Evolutionary conservation across 1,140 invertebrate genomes (phyloP).

Genomic region (Rhagoletis zephyria): DNA sequence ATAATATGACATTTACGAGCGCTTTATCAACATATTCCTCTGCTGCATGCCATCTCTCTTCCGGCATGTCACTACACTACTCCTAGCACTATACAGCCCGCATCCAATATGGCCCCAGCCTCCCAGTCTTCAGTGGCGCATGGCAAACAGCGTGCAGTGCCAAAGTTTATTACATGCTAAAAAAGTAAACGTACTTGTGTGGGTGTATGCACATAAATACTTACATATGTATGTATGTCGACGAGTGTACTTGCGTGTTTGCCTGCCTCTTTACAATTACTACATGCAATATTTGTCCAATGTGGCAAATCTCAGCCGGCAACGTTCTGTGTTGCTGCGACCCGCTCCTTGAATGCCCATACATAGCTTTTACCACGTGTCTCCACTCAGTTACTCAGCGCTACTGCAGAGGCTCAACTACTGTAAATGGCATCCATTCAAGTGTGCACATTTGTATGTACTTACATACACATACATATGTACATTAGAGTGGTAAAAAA

Average conservation of each 20-base stretch:
- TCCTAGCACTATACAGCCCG: background rate
- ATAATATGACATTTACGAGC: constrained; percentile 44
- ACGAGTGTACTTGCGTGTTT: background rate
- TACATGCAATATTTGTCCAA: constrained; percentile 52
- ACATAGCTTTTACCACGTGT: constrained; percentile 1
- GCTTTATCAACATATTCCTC: constrained; percentile 49
- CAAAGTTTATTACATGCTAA: background rate
- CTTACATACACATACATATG: no score
- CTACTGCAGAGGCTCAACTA: background rate
- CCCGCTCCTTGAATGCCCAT: constrained; percentile 21
- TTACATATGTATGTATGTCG: no score
- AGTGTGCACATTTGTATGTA: background rate
- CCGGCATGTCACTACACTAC: background rate
- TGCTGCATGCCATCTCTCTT: constrained; percentile 20
- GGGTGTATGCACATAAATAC: background rate
- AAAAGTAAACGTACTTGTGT: background rate
- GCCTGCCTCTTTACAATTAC: constrained; percentile 37
- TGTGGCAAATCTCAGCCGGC: constrained; percentile 39
- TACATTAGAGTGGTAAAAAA: no score
- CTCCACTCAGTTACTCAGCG: background rate
- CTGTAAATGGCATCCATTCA: constrained; percentile 29
- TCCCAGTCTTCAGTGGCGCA: background rate
- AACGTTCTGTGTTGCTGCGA: background rate
- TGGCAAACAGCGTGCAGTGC: background rate
- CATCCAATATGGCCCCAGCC: background rate